Evolutionary conservation across 2,113 vertebrate species (phyloP), one percentile per base, ranked within the genome.

Genomic region (Chamaea fasciata): DNA sequence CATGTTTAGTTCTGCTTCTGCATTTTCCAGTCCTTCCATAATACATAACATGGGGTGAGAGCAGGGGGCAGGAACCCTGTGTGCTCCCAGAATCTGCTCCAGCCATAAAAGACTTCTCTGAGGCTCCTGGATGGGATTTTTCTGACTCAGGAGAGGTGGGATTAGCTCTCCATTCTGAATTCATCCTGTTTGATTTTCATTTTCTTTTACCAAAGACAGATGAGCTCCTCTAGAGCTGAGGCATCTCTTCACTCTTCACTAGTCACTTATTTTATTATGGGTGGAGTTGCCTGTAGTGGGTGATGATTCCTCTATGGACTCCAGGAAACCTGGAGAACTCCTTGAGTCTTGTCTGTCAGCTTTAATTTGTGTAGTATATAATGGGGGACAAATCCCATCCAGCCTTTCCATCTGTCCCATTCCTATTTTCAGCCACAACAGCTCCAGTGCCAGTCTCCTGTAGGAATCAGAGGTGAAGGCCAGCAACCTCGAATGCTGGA

Each of bases 181-280:
- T 57, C 11, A 7, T n/a, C 15, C 15, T 0, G 0, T 13, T 13
- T 42, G 27, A 6, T 37, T 77, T 35, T 30, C 10, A 37, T 64
- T 44, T 15, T 7, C 35, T 56, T 70, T 80, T 80, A 64, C 13
- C 44, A 37, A 50, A 65, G 53, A n/a, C 15, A 87, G 55, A 53
- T 15, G 31, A 89, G 18, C 46, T 59, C 23, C 49, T 84, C 39
- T 42, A 26, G 46, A 71, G 64, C 21, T 73, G 56, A 71, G 44
- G 68, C 59, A 47, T 83, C 39, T 84, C 75, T 75, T 87, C 39
- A 10, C 28, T 76, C 23, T 78, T 33, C 37, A 49, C 14, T 57
- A 46, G 22, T 55, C 55, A 15, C 50, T 62, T 24, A 15, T 68
- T 71, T 68, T 50, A 31, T 42, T 33, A 55, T 11, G 35, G 14